A percentile compares a stretch with the other conserved stretches of the same genome.
Evolutionary conservation across 2,113 vertebrate genomes (phyloP).

Genomic region (Actenoides lindsayi): DNA sequence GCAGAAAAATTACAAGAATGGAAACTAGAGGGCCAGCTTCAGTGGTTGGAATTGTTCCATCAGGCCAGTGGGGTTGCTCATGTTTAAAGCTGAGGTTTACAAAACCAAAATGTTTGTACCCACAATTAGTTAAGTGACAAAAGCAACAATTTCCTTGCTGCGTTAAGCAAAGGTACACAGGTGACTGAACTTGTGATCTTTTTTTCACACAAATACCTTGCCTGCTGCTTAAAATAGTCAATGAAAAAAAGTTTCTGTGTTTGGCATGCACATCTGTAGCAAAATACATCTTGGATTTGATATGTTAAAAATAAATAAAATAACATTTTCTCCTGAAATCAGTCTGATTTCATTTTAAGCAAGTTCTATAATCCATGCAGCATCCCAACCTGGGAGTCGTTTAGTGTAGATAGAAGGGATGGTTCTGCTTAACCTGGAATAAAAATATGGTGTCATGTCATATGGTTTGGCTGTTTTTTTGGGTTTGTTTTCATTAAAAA

Average conservation of each 20-base stretch:
- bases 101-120: neutral
- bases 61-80: accelerated
- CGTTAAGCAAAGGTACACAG: neutral
- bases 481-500: neutral
- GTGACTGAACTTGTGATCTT: neutral
- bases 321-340: neutral
- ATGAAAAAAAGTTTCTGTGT: neutral
- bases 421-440: neutral
- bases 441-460: neutral
- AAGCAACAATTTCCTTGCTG: neutral
- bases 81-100: neutral
- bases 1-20: neutral
- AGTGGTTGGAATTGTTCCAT: neutral
- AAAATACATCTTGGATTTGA: neutral
- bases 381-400: neutral
- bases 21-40: neutral
- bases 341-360: constrained; percentile 3
- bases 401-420: neutral
- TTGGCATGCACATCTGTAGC: neutral
- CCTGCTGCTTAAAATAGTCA: neutral
- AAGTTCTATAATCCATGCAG: neutral
- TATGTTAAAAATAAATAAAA: neutral
- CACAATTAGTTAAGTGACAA: neutral
- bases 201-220: neutral
- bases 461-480: neutral